phyloP scores from a whole-genome alignment of 2,797 vertebrate genomes.

The Sorex maritimensis region DNA sequence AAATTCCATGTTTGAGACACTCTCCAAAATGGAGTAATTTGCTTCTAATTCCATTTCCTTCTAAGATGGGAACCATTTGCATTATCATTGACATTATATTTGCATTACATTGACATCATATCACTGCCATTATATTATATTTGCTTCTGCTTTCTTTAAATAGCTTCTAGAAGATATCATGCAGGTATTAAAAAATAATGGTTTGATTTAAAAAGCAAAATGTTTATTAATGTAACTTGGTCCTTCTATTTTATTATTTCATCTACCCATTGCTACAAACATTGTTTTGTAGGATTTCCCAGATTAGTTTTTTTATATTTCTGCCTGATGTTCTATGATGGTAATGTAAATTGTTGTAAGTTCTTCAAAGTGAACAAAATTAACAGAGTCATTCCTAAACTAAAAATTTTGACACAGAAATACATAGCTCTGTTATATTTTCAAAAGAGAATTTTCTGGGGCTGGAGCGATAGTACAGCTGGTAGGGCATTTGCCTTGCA shows the following conservation, averaged over 20 bases:
- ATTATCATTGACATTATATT: constrained; percentile 82
- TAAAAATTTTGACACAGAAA: constrained; percentile 41
- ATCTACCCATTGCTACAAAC: neutral
- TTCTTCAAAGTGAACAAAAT: constrained; percentile 46
- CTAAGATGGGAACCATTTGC: neutral
- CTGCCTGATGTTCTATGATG: neutral
- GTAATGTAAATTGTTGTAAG: constrained; percentile 28
- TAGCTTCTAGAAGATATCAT: neutral
- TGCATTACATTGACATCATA: constrained; percentile 32
- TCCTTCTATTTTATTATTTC: constrained; percentile 23
- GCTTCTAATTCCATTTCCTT: constrained; percentile 84
- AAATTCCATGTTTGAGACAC: constrained; percentile 84
- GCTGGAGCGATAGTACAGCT: too few species aligned
- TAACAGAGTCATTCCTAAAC: neutral
- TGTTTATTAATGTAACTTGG: neutral
- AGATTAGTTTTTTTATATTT: neutral
- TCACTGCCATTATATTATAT: constrained; percentile 53
- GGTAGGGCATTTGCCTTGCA: too few species aligned
- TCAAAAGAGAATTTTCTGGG: constrained; percentile 14
- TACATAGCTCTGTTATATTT: neutral
- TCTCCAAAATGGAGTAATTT: constrained; percentile 81
- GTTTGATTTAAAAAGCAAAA: constrained; percentile 42
- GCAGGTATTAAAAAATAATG: neutral
- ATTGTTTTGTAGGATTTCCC: neutral
- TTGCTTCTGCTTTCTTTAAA: constrained; percentile 78